Evolutionary conservation across 2,888 invertebrate species (phyloP).

Genomic region (Galeruca laticollis): DNA sequence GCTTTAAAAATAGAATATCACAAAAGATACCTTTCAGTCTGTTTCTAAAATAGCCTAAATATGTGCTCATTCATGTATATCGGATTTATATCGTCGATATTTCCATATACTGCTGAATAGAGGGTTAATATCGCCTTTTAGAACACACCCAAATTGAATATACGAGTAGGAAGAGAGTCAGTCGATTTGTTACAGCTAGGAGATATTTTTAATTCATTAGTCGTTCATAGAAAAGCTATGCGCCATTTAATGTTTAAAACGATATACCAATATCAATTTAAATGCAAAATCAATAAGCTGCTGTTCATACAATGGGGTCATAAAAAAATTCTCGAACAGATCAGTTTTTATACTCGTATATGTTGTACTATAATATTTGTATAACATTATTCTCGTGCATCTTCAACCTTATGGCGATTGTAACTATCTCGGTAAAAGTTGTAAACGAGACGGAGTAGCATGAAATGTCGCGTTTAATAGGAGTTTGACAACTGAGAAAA

Average conservation of each 20-base stretch:
- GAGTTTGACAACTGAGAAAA: too few species aligned
- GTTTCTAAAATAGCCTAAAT: conserved; percentile 32
- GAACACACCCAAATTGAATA: conserved; percentile 12
- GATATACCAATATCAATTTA: neutral
- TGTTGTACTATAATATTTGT: too few species aligned
- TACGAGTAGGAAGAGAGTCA: neutral
- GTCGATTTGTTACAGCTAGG: neutral
- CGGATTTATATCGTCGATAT: conserved; percentile 31
- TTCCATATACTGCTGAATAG: conserved; percentile 26
- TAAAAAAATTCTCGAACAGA: too few species aligned
- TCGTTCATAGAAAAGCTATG: neutral
- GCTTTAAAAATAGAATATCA: conserved; percentile 30
- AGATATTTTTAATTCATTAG: neutral
- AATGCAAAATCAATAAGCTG: too few species aligned
- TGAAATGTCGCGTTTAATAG: too few species aligned
- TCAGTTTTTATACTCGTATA: too few species aligned
- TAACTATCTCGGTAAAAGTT: too few species aligned
- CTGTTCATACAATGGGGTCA: too few species aligned
- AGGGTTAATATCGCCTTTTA: conserved; percentile 28
- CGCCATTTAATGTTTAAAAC: neutral
- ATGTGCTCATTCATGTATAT: conserved; percentile 33
- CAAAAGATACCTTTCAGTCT: conserved; percentile 29
- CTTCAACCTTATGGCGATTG: too few species aligned
- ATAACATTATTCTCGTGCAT: neutral
- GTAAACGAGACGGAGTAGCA: too few species aligned